phyloP scores from a whole-genome alignment of 2,797 vertebrate species.

The Scolopax bukidnonensis region DNA sequence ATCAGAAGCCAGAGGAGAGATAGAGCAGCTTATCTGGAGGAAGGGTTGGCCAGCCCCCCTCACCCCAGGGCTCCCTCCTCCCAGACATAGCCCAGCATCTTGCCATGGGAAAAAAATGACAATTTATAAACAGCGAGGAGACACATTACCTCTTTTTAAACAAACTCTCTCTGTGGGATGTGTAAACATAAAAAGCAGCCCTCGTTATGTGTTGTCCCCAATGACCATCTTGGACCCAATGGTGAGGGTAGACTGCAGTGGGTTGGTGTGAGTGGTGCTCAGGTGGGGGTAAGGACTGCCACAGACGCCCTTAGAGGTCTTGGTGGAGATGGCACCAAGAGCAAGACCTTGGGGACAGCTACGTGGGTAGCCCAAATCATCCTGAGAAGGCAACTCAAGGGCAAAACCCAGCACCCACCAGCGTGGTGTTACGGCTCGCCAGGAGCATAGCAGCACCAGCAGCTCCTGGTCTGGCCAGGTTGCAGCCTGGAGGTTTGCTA shows the following conservation, averaged over 20 bases:
- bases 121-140: not conserved
- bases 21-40: not conserved
- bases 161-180: rapidly evolving
- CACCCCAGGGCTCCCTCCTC: rapidly evolving
- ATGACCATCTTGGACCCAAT: not conserved
- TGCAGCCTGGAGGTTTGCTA: not conserved
- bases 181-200: not conserved
- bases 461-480: not conserved
- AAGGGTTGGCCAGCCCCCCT: not conserved
- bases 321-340: not conserved
- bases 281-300: not conserved
- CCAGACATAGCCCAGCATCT: not conserved
- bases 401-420: not conserved
- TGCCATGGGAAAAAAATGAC: not conserved
- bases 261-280: not conserved
- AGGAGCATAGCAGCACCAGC: not conserved
- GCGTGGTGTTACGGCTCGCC: rapidly evolving
- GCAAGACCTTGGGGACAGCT: not conserved
- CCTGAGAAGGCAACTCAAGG: rapidly evolving
- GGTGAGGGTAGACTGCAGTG: not conserved
- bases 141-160: not conserved
- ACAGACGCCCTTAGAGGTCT: not conserved
- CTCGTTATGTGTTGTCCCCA: not conserved
- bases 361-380: rapidly evolving
- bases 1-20: not conserved